Conservation (phyloP, 2,797 vertebrate species). For the Lates japonicus region DNA sequence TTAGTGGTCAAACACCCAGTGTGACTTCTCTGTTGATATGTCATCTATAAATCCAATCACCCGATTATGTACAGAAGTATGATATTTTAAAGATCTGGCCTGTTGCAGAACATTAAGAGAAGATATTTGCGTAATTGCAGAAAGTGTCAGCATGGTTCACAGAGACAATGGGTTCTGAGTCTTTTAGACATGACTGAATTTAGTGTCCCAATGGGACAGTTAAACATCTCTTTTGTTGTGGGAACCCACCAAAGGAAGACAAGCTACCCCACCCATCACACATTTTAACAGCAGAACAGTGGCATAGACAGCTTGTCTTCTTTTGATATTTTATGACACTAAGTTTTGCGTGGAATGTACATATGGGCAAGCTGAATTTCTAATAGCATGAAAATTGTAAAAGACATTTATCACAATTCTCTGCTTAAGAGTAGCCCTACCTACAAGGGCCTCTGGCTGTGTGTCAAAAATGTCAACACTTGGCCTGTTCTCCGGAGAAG, state of each 20-base stretch:
- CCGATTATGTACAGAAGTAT: not conserved
- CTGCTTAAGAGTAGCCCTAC: slow-evolving; percentile 25
- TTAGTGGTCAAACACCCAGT: slow-evolving; percentile 29
- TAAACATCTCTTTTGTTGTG: slow-evolving; percentile 26
- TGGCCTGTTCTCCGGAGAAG: slow-evolving; percentile 59
- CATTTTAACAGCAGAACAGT: slow-evolving; percentile 40
- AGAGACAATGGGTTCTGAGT: not conserved
- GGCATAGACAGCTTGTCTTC: slow-evolving; percentile 30
- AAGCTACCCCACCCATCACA: slow-evolving; percentile 15
- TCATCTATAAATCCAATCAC: slow-evolving; percentile 16
- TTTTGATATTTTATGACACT: slow-evolving; percentile 40
- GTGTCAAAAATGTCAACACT: slow-evolving; percentile 72
- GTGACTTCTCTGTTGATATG: slow-evolving; percentile 23
- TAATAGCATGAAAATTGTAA: slow-evolving; percentile 46
- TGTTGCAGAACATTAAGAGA: slow-evolving; percentile 21
- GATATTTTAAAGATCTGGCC: slow-evolving; percentile 15
- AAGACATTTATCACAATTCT: slow-evolving; percentile 68
- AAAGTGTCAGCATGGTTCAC: slow-evolving; percentile 33
- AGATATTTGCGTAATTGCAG: slow-evolving; percentile 14
- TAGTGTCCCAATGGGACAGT: not conserved
- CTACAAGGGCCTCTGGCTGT: slow-evolving; percentile 49
- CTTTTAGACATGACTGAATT: not conserved
- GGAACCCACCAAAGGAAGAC: slow-evolving; percentile 16
- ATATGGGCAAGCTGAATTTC: slow-evolving; percentile 47
- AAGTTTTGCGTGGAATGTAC: slow-evolving; percentile 43